Percentiles rank a stretch among this genome's conserved stretches.
These are phyloP conservation scores for Bucorvus abyssinicus DNA, from an alignment of 2,797 vertebrate species.

Conservation along the genomic window DNA sequence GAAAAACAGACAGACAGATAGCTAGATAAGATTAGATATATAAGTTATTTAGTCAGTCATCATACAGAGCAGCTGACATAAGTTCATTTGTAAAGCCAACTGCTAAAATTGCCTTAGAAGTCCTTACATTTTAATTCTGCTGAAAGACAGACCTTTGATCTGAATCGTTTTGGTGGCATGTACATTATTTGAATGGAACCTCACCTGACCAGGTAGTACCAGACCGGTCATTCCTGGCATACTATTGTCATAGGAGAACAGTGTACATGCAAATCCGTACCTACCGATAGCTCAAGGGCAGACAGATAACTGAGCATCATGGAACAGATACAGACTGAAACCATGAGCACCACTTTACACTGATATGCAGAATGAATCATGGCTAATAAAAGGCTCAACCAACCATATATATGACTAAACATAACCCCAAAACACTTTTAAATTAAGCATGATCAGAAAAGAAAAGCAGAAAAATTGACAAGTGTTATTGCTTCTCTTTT, in stretches of 20 bases:
- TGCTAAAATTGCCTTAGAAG: slow-evolving; percentile 57
- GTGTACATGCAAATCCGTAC: slow-evolving; percentile 55
- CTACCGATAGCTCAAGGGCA: slow-evolving; percentile 28
- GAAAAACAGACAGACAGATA: slow-evolving; percentile 68
- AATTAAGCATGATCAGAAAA: slow-evolving; percentile 62
- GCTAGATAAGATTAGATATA: slow-evolving; percentile 55
- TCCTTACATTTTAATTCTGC: slow-evolving; percentile 49
- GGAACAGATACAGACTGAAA: slow-evolving; percentile 13
- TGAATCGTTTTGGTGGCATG: slow-evolving; percentile 59
- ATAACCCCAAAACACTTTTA: slow-evolving; percentile 68
- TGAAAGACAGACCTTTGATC: slow-evolving; percentile 62
- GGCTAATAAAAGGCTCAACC: slow-evolving; percentile 51
- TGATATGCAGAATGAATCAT: slow-evolving; percentile 64
- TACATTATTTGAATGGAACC: slow-evolving; percentile 55
- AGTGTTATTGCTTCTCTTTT: slow-evolving; percentile 32
- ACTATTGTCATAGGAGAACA: slow-evolving; percentile 20
- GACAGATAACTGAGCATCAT: slow-evolving; percentile 49
- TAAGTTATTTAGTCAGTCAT: slow-evolving; percentile 55
- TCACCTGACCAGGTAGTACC: slow-evolving; percentile 51
- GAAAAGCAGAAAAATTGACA: slow-evolving; percentile 60
- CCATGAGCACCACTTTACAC: slow-evolving; percentile 45
- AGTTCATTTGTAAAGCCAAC: slow-evolving; percentile 62
- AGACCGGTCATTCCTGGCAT: slow-evolving; percentile 51
- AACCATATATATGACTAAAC: slow-evolving; percentile 60
- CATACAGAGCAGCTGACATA: slow-evolving; percentile 60